Conservation (phyloP, 2,113 vertebrate genomes). For the Caretta caretta region DNA sequence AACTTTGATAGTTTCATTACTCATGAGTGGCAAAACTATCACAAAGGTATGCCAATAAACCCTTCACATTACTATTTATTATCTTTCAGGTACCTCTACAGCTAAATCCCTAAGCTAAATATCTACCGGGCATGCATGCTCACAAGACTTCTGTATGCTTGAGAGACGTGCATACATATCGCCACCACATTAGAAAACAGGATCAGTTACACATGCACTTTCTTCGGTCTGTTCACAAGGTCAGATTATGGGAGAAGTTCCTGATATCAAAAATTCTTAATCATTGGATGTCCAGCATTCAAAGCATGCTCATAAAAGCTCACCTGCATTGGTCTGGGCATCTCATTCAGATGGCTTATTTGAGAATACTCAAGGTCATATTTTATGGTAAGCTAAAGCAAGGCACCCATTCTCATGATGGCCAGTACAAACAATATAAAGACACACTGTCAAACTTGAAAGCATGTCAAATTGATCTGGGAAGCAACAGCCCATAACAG, state of each 20-base stretch:
- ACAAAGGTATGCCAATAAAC: background rate
- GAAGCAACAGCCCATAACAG: background rate
- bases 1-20: accelerated
- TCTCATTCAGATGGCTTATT: background rate
- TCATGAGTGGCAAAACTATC: background rate
- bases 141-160: no score
- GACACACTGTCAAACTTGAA: background rate
- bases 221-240: background rate
- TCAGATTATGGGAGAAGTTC: background rate
- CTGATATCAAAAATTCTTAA: background rate
- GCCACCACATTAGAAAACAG: background rate
- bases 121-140: no score
- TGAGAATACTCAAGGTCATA: background rate
- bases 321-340: background rate
- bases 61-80: background rate
- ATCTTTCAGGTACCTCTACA: background rate
- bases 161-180: background rate
- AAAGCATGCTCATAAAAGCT: background rate
- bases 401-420: background rate
- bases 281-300: background rate
- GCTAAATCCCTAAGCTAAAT: background rate
- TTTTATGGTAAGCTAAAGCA: background rate
- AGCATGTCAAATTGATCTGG: background rate
- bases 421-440: background rate
- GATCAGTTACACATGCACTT: background rate